phyloP scores from a whole-genome alignment of 2,113 vertebrate genomes.

The Halcyon senegalensis region DNA sequence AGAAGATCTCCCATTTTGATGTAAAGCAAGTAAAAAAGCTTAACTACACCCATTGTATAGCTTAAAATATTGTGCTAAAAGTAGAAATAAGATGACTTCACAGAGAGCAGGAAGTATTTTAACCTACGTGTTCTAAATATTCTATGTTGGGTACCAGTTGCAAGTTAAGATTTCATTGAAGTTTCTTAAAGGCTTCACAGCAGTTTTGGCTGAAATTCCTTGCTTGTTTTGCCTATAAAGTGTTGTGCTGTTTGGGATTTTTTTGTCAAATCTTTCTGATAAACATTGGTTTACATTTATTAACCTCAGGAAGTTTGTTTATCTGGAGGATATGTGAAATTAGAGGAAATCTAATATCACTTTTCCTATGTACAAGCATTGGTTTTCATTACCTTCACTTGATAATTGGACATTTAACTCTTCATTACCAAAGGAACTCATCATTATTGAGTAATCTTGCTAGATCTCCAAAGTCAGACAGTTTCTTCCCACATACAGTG shows the following conservation, averaged over 20 bases:
- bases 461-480: neutral
- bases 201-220: neutral
- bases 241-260: neutral
- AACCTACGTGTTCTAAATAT: neutral
- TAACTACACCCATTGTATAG: neutral
- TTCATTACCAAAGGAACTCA: neutral
- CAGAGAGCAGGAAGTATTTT: neutral
- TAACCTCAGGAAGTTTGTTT: neutral
- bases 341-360: neutral
- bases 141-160: neutral
- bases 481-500: neutral
- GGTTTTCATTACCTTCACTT: neutral
- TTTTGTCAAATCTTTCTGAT: neutral
- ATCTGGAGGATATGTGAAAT: neutral
- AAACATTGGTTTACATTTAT: neutral
- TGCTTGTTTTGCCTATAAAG: neutral
- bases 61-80: neutral
- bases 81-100: neutral
- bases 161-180: neutral
- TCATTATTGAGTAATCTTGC: neutral
- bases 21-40: neutral
- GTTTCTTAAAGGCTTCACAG: neutral
- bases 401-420: neutral
- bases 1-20: neutral
- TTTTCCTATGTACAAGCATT: neutral